These are phyloP conservation scores for Taenaris catops DNA, from an alignment of 2,888 invertebrate genomes.

Conservation along the genomic window DNA sequence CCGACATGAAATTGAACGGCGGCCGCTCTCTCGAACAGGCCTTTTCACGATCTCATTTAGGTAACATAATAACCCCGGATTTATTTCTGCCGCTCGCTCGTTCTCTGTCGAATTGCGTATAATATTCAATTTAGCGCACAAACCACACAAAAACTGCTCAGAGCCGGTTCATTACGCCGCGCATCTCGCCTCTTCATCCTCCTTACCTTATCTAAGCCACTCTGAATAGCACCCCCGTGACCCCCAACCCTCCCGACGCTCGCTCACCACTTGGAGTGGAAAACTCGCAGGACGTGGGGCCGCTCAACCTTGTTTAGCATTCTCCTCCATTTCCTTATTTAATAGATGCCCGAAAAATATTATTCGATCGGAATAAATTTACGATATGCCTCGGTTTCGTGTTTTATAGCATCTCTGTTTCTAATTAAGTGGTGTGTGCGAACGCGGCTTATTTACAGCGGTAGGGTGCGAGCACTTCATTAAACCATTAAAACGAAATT, in stretches of 20 bases:
- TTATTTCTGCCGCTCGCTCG: conserved; percentile 73
- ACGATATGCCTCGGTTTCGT: conserved; percentile 58
- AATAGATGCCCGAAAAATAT: conserved; percentile 75
- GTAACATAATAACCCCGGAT: conserved; percentile 77
- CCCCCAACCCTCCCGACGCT: conserved; percentile 41
- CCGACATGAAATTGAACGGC: conserved; percentile 63
- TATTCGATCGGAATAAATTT: conserved; percentile 73
- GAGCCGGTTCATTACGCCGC: conserved; percentile 76
- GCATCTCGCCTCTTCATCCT: conserved; percentile 77
- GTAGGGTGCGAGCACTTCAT: conserved; percentile 55
- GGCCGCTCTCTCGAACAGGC: conserved; percentile 54
- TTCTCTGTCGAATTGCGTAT: conserved; percentile 76
- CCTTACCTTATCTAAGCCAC: conserved; percentile 78
- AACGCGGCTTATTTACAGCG: conserved; percentile 56
- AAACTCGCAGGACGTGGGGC: conserved; percentile 74
- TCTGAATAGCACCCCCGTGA: conserved; percentile 62
- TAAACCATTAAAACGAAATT: conserved; percentile 55
- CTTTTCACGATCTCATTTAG: conserved; percentile 71
- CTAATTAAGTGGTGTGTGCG: conserved; percentile 60
- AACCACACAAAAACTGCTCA: conserved; percentile 76
- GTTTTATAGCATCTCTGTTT: conserved; percentile 54
- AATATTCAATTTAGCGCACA: conserved; percentile 77
- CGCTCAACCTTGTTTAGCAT: conserved; percentile 78
- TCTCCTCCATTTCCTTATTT: conserved; percentile 78
- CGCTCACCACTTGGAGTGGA: conserved; percentile 73